Conservation (phyloP, 2,113 vertebrate species). For the Astur gentilis region DNA sequence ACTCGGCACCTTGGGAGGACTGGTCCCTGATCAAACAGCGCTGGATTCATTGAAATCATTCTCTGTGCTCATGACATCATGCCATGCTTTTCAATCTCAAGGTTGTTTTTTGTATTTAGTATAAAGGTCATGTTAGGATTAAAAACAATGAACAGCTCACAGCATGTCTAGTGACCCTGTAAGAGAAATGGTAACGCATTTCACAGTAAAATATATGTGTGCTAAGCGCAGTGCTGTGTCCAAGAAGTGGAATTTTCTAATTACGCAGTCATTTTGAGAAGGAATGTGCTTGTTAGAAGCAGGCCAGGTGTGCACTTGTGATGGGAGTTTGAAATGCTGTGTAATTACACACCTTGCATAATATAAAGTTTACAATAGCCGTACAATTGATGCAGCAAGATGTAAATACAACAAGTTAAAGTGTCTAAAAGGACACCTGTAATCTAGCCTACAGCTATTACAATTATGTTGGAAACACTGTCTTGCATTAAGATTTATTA, state of each 20-base stretch:
- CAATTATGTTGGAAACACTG: slow-evolving; percentile 30
- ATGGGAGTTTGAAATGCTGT: slow-evolving; percentile 9
- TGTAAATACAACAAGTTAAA: slow-evolving; percentile 43
- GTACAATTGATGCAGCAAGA: slow-evolving; percentile 41
- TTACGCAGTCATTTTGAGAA: slow-evolving; percentile 36
- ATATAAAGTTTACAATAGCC: slow-evolving; percentile 62
- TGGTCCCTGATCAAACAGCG: not conserved
- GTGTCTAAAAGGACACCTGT: slow-evolving; percentile 65
- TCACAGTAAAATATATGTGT: not conserved
- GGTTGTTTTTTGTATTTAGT: slow-evolving; percentile 52
- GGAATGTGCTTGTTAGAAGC: slow-evolving; percentile 53
- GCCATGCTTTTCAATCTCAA: slow-evolving; percentile 45
- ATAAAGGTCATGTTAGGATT: slow-evolving; percentile 64
- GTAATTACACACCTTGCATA: slow-evolving; percentile 68
- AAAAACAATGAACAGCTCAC: slow-evolving; percentile 60
- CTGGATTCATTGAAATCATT: slow-evolving; percentile 36
- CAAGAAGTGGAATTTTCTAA: slow-evolving; percentile 47
- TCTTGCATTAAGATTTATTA: slow-evolving; percentile 39
- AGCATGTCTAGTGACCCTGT: slow-evolving; percentile 35
- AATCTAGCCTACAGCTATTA: slow-evolving; percentile 38
- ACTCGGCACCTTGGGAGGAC: slow-evolving; percentile 46
- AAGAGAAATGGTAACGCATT: slow-evolving; percentile 5
- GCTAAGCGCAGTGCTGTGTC: not conserved
- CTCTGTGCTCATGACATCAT: slow-evolving; percentile 47
- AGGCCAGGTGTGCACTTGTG: slow-evolving; percentile 62